Evolutionary conservation across 92 coral and sea anemone species (phyloP).

Genomic region (Epizoanthus fatuus): DNA sequence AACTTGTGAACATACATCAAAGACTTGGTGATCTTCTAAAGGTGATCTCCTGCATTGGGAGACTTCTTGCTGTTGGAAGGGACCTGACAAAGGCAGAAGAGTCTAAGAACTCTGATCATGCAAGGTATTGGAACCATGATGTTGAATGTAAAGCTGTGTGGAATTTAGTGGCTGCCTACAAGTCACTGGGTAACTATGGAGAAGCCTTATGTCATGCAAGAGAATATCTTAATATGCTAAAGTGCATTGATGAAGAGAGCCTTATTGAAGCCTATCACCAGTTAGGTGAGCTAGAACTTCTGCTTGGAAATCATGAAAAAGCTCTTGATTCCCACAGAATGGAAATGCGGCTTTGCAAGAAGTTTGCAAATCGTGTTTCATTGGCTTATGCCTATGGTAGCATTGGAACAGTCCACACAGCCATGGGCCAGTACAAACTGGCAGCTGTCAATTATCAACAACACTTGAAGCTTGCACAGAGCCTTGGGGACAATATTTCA

Average conservation of each 20-base stretch:
- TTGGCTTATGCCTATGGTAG: conserved; percentile 87
- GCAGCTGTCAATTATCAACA: conserved; percentile 83
- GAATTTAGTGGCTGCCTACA: conserved; percentile 86
- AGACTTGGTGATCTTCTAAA: conserved; percentile 77
- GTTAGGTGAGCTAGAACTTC: conserved; percentile 79
- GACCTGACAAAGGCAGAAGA: conserved; percentile 60
- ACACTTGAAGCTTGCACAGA: conserved; percentile 82
- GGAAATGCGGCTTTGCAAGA: conserved; percentile 78
- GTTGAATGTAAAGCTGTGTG: conserved; percentile 85
- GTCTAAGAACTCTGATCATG: conserved; percentile 6
- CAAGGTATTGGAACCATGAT: conserved; percentile 74
- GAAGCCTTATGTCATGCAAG: conserved; percentile 78
- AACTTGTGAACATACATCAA: conserved; percentile 82
- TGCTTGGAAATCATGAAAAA: conserved; percentile 71
- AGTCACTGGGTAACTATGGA: conserved; percentile 75
- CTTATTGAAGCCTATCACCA: conserved; percentile 71
- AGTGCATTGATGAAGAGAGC: conserved; percentile 66
- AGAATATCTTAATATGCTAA: conserved; percentile 74
- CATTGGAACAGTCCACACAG: conserved; percentile 81
- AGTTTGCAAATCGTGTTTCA: conserved; percentile 65
- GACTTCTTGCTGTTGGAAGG: conserved; percentile 83
- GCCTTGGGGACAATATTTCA: conserved; percentile 72
- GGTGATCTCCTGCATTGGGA: conserved; percentile 84
- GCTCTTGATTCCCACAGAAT: conserved; percentile 81
- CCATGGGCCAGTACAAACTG: conserved; percentile 71